Percentiles rank a stretch among this genome's conserved stretches.
Conservation (phyloP, 2,797 vertebrate genomes). For the Poecile montanus region DNA sequence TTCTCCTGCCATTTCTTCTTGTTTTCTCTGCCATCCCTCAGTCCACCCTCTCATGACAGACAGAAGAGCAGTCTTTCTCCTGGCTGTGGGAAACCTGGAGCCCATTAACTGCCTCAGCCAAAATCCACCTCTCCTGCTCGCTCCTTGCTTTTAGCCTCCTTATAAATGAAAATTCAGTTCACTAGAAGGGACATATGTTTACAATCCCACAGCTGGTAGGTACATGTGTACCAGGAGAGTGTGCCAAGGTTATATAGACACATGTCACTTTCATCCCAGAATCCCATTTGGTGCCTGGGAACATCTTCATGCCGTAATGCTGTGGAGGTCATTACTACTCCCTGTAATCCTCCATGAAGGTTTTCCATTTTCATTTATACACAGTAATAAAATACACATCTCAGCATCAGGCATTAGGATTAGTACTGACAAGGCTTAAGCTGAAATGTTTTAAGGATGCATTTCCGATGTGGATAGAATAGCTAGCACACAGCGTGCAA, state of each 20-base stretch:
- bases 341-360: constrained; percentile 72
- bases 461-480: constrained; percentile 56
- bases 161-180: constrained; percentile 47
- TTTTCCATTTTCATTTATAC: constrained; percentile 69
- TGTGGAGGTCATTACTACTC: constrained; percentile 60
- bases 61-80: not conserved
- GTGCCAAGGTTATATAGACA: constrained; percentile 45
- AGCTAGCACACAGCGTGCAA: constrained; percentile 24
- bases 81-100: not conserved
- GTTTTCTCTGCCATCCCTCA: not conserved
- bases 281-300: constrained; percentile 51
- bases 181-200: constrained; percentile 53
- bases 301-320: constrained; percentile 18
- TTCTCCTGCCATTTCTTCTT: not conserved
- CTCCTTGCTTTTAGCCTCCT: constrained; percentile 6
- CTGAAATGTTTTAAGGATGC: constrained; percentile 67
- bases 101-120: constrained; percentile 16
- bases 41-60: not conserved
- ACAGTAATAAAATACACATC: constrained; percentile 72
- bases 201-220: constrained; percentile 54
- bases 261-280: constrained; percentile 58
- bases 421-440: constrained; percentile 72
- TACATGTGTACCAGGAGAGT: constrained; percentile 35
- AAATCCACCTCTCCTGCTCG: not conserved
- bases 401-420: constrained; percentile 76